Percentiles rank a stretch among this genome's conserved stretches.
Conservation (phyloP, 2,888 invertebrate species). For the Phania funesta region DNA sequence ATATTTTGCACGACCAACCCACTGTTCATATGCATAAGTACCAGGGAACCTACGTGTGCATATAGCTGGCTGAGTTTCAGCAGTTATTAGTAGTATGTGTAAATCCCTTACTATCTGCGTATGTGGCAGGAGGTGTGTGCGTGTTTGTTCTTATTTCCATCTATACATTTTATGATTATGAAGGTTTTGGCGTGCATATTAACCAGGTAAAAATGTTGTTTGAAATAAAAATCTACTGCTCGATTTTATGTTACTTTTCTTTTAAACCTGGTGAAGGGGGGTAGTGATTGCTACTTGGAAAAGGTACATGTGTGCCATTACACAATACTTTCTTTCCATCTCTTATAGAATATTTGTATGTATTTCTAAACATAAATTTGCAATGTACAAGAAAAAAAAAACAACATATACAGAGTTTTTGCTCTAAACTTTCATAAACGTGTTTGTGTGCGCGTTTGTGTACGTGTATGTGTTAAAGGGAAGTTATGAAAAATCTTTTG, state of each 20-base stretch:
- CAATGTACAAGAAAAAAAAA: neutral
- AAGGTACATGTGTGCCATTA: constrained; percentile 23
- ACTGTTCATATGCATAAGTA: neutral
- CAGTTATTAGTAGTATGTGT: constrained; percentile 1
- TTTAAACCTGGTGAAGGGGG: neutral
- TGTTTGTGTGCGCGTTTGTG: neutral
- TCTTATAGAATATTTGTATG: constrained; percentile 18
- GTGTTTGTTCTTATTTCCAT: neutral
- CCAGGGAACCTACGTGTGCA: neutral
- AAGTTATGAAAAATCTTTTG: constrained; percentile 17
- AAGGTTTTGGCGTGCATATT: constrained; percentile 68
- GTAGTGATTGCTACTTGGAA: constrained; percentile 1
- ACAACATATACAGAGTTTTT: constrained; percentile 10
- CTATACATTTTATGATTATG: constrained; percentile 58
- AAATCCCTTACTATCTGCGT: neutral
- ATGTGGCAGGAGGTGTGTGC: neutral
- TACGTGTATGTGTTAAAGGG: no score
- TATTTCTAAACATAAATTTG: constrained; percentile 60
- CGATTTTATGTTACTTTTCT: constrained; percentile 40
- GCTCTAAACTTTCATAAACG: constrained; percentile 4
- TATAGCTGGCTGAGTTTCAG: neutral
- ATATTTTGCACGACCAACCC: neutral
- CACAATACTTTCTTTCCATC: constrained; percentile 1
- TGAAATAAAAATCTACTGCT: constrained; percentile 56
- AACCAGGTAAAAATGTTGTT: constrained; percentile 66